Base-by-base conservation (phyloP, 2,888 invertebrate genomes). In the Luperina nickerlii region DNA sequence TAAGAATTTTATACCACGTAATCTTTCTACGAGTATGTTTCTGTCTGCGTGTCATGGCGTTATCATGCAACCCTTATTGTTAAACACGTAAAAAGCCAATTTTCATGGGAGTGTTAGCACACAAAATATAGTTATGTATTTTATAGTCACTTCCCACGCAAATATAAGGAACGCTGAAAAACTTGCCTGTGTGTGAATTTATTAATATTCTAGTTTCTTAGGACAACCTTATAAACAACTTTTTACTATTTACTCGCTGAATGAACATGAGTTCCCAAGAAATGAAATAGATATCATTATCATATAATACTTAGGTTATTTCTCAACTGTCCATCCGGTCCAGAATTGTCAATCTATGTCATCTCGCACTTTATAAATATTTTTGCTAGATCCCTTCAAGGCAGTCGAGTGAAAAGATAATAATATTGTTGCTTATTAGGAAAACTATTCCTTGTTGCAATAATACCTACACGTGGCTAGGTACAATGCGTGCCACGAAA, bases 101-200 rank as follows among this genome's bases (percentile, higher is more conserved):
- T 79, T 82, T 76, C 84, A 89, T 83, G 85, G 81, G 79, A 86
- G 74, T 84, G 74, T 84, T 88, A 54, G 78, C 84, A 87, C 80
- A 85, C 84, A 80, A 90, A 88, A 82, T 85, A 71, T 74, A 66
- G 62, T 13, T 54, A 68, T 78, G 66, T 82, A 66, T 78, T 79
- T 81, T 78, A 89, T 82, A 42, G 71, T 74, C n/a, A 54, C 62
- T 88, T 91, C 91, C 88, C 91, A 90, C 89, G 88, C 84, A 84
- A 88, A 88, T 86, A 78, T 76, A 83, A 84, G 66, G 76, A 48
- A 69, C 69, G 68, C 69, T 79, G 79, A 85, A 84, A 84, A 82
- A 87, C 74, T 80, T 38, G 71, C 51, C 79, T 84, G 24, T 69
- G 87, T 88, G 87, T 86, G 89, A 88, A 89, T 84, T 82, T 79